Conservation (phyloP, 2,888 invertebrate genomes). For the Lasioglossum villosulum region DNA sequence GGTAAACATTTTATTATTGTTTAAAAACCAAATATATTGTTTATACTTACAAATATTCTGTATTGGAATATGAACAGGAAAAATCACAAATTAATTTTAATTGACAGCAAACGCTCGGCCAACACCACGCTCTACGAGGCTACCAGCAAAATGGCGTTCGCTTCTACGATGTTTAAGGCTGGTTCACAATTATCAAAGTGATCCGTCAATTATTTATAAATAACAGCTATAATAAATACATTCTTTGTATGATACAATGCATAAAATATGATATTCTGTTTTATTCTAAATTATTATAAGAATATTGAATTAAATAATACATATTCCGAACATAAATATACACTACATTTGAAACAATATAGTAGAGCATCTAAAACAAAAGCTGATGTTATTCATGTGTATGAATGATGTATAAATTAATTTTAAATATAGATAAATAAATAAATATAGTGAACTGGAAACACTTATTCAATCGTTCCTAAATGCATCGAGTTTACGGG, state of each 20-base stretch:
- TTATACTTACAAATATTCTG: constrained; percentile 43
- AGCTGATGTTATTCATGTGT: not conserved
- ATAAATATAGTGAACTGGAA: not conserved
- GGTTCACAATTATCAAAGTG: constrained; percentile 9
- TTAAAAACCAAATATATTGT: not conserved
- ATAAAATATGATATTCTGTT: not conserved
- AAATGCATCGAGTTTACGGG: not conserved
- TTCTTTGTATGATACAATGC: not conserved
- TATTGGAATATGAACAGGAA: constrained; percentile 4
- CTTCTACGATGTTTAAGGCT: constrained; percentile 21
- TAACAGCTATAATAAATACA: not conserved
- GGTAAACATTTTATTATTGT: not conserved
- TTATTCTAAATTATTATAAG: not conserved
- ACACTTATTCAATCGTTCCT: not conserved
- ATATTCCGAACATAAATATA: not conserved
- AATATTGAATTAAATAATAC: not conserved
- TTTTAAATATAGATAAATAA: not conserved
- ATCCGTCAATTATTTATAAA: not conserved
- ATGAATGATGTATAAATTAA: not conserved
- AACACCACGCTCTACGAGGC: constrained; percentile 46
- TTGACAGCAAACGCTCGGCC: constrained; percentile 50
- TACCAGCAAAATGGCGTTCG: constrained; percentile 59
- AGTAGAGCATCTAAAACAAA: not conserved
- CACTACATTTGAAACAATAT: not conserved
- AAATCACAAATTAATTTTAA: constrained; percentile 37